Percentiles rank a stretch among this genome's conserved stretches.
These are phyloP conservation scores for pig (Sus scrofa) DNA, from an alignment of 2,113 vertebrate genomes.

Conservation along the genomic window T2T-Sscrofa CM000821.6:50320001-50320500, in stretches of 20 bases:
- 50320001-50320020: background rate
- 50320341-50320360: too few relatives aligned
- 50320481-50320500: too few relatives aligned
- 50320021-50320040: background rate
- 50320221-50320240: background rate
- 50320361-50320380: too few relatives aligned
- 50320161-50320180: too few relatives aligned
- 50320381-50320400: too few relatives aligned
- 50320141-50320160: background rate
- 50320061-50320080: background rate
- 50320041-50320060: background rate
- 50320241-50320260: background rate
- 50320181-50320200: background rate
- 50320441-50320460: too few relatives aligned
- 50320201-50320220: background rate
- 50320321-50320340: too few relatives aligned
- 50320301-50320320: background rate
- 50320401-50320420: too few relatives aligned
- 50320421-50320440: too few relatives aligned
- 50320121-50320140: background rate
- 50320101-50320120: background rate
- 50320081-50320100: background rate
- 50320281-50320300: background rate
- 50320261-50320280: background rate
- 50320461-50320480: too few relatives aligned